A percentile compares a stretch with the other conserved stretches of the same genome.
These are phyloP conservation scores for Drosophila mimica DNA, from an alignment of 2,888 invertebrate genomes.

Conservation along the genomic window DNA sequence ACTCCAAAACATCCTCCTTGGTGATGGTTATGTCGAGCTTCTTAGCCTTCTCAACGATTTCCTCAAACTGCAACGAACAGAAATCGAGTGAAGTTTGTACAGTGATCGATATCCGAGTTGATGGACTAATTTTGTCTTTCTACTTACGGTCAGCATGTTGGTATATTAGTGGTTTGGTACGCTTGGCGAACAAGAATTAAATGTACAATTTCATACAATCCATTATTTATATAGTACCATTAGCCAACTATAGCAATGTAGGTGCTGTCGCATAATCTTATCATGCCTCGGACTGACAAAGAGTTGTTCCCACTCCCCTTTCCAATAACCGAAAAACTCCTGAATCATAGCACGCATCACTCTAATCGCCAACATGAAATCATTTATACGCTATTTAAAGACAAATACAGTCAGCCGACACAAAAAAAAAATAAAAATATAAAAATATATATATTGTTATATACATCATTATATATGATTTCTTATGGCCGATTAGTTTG, in stretches of 20 bases:
- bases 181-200: constrained; percentile 54
- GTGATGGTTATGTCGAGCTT: constrained; percentile 90
- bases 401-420: no score
- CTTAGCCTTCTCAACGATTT: constrained; percentile 91
- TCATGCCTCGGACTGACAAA: constrained; percentile 29
- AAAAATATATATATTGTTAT: background rate
- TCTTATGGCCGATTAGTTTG: constrained; percentile 11
- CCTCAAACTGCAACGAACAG: constrained; percentile 87
- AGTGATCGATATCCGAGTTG: background rate
- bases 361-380: background rate
- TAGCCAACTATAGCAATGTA: constrained; percentile 6
- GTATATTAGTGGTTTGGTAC: constrained; percentile 36
- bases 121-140: background rate
- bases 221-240: constrained; percentile 56
- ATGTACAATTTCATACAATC: constrained; percentile 35
- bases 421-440: background rate
- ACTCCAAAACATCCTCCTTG: constrained; percentile 91
- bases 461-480: constrained; percentile 26
- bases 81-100: background rate
- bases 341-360: constrained; percentile 9
- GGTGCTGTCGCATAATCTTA: constrained; percentile 47
- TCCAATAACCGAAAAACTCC: constrained; percentile 19
- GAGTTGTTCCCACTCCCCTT: constrained; percentile 12
- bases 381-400: background rate
- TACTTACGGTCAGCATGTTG: constrained; percentile 79